These are phyloP conservation scores for Galendromus occidentalis DNA, from an alignment of 1,140 invertebrate species.

Conservation along the genomic window DNA sequence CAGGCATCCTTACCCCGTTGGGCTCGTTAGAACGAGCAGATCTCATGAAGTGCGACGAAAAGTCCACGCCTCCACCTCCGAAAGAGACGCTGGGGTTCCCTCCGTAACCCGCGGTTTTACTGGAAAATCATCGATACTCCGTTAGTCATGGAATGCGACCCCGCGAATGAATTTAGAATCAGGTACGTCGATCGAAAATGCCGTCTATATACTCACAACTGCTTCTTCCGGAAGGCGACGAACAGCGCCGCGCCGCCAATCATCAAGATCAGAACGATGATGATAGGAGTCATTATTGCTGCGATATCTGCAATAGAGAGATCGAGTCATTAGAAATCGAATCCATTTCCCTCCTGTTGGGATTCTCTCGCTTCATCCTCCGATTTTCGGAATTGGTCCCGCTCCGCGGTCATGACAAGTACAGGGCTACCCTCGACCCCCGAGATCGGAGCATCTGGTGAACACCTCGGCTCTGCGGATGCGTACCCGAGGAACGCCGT, in stretches of 20 bases:
- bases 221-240: conserved; percentile 50
- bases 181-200: not conserved
- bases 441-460: too few species aligned
- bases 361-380: too few species aligned
- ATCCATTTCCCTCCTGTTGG: conserved; percentile 16
- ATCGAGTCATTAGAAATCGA: not conserved
- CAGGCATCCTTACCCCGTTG: conserved; percentile 22
- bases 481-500: too few species aligned
- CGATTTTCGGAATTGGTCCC: too few species aligned
- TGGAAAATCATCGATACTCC: not conserved
- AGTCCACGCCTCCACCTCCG: conserved; percentile 78
- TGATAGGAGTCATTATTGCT: conserved; percentile 55
- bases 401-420: too few species aligned
- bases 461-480: too few species aligned
- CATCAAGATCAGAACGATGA: conserved; percentile 49
- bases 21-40: conserved; percentile 13
- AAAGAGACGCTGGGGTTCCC: conserved; percentile 84
- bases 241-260: conserved; percentile 48
- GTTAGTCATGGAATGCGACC: not conserved
- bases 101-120: conserved; percentile 36
- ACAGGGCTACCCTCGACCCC: too few species aligned
- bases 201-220: conserved; percentile 25
- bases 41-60: conserved; percentile 28
- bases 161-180: not conserved
- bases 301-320: conserved; percentile 32